A percentile compares a stretch with the other conserved stretches of the same genome.
Evolutionary conservation across 2,888 invertebrate genomes (phyloP).

Genomic region (Cremastinae sp.): DNA sequence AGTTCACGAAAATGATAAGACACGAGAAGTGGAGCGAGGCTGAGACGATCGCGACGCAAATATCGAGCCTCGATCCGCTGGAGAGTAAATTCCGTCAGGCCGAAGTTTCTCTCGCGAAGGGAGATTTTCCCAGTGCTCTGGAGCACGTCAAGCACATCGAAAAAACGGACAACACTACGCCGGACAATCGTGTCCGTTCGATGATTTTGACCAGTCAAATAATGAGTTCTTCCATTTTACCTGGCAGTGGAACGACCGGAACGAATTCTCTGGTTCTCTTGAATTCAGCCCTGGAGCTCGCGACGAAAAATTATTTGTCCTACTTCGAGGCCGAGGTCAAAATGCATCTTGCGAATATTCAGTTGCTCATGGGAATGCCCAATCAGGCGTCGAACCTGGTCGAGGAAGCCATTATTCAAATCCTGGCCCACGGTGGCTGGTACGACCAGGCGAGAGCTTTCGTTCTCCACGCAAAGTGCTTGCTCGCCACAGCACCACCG

Average conservation of each 20-base stretch:
- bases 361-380: slow-evolving; percentile 88
- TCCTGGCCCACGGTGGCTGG: slow-evolving; percentile 90
- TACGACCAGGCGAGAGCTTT: slow-evolving; percentile 90
- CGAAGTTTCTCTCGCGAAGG: slow-evolving; percentile 78
- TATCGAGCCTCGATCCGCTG: slow-evolving; percentile 81
- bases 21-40: slow-evolving; percentile 82
- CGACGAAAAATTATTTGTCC: slow-evolving; percentile 88
- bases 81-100: slow-evolving; percentile 81
- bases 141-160: slow-evolving; percentile 70
- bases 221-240: slow-evolving; percentile 82
- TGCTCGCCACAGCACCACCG: slow-evolving; percentile 85
- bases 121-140: slow-evolving; percentile 77
- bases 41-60: slow-evolving; percentile 80
- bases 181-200: slow-evolving; percentile 83
- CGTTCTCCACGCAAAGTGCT: slow-evolving; percentile 89
- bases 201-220: slow-evolving; percentile 87
- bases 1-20: slow-evolving; percentile 80
- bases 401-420: slow-evolving; percentile 86
- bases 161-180: slow-evolving; percentile 66
- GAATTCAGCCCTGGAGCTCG: slow-evolving; percentile 88
- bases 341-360: slow-evolving; percentile 90
- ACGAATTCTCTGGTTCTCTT: slow-evolving; percentile 82
- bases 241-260: slow-evolving; percentile 82
- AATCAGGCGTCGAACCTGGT: slow-evolving; percentile 88
- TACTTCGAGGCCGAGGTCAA: slow-evolving; percentile 88